phyloP scores from a whole-genome alignment of 2,797 vertebrate genomes.

The Coracias cyanogaster region DNA sequence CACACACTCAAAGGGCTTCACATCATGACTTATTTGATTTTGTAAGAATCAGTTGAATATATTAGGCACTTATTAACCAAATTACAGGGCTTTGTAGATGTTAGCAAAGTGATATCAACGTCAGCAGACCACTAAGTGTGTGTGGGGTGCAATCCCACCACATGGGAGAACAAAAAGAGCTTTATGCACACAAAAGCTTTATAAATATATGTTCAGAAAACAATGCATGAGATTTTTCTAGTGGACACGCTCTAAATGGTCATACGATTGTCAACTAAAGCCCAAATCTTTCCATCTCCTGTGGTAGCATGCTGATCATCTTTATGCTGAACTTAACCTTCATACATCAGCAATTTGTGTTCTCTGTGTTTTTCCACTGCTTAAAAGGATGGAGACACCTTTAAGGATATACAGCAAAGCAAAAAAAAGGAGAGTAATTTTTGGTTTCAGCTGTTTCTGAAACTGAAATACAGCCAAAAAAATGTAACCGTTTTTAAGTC shows the following conservation, averaged over 20 bases:
- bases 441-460: background rate
- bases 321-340: conserved; percentile 57
- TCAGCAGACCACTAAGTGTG: background rate
- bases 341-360: conserved; percentile 32
- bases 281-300: conserved; percentile 25
- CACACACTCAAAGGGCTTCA: background rate
- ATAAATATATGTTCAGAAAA: background rate
- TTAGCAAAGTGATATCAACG: background rate
- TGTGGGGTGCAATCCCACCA: background rate
- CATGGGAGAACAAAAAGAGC: background rate
- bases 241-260: background rate
- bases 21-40: background rate
- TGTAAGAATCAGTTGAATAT: background rate
- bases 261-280: background rate
- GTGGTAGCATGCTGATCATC: background rate
- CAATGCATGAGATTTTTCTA: background rate
- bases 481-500: background rate
- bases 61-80: conserved; percentile 25
- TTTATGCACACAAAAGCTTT: background rate
- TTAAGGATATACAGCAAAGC: background rate
- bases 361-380: conserved; percentile 43
- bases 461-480: background rate
- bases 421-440: background rate
- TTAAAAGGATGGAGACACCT: background rate
- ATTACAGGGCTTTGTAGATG: conserved; percentile 6